Percentiles rank a stretch among this genome's conserved stretches.
These are phyloP conservation scores for Goniozus legneri DNA, from an alignment of 1,140 invertebrate species.

Conservation along the genomic window DNA sequence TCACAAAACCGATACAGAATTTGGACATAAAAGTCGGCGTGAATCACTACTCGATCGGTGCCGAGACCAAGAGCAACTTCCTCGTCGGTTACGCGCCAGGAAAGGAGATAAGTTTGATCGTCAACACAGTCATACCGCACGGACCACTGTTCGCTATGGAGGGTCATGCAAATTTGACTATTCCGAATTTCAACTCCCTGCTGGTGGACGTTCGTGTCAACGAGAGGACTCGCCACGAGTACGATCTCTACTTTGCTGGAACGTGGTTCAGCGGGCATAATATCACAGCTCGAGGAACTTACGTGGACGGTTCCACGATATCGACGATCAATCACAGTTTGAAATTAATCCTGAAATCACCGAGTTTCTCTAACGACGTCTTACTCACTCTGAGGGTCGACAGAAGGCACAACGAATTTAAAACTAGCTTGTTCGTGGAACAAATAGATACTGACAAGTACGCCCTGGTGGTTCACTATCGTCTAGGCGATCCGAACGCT, in stretches of 20 bases:
- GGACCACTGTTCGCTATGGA: conserved; percentile 57
- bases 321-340: conserved; percentile 61
- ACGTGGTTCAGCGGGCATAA: conserved; percentile 78
- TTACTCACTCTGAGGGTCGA: conserved; percentile 60
- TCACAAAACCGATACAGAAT: conserved; percentile 52
- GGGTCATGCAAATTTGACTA: conserved; percentile 59
- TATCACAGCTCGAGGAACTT: conserved; percentile 64
- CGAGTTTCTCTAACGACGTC: conserved; percentile 64
- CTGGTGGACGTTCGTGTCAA: conserved; percentile 55
- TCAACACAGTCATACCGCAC: conserved; percentile 56
- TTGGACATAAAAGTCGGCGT: conserved; percentile 53
- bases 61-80: conserved; percentile 40
- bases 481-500: conserved; percentile 50
- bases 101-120: conserved; percentile 59
- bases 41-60: conserved; percentile 37
- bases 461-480: conserved; percentile 59
- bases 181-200: conserved; percentile 63
- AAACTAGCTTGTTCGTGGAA: conserved; percentile 55
- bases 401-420: conserved; percentile 60
- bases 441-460: conserved; percentile 63
- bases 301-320: conserved; percentile 65
- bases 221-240: conserved; percentile 58
- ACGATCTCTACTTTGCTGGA: conserved; percentile 65
- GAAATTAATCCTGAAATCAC: conserved; percentile 67
- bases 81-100: conserved; percentile 53